Base-by-base conservation (phyloP, 2,888 invertebrate genomes). In the Drosophila picticornis region DNA sequence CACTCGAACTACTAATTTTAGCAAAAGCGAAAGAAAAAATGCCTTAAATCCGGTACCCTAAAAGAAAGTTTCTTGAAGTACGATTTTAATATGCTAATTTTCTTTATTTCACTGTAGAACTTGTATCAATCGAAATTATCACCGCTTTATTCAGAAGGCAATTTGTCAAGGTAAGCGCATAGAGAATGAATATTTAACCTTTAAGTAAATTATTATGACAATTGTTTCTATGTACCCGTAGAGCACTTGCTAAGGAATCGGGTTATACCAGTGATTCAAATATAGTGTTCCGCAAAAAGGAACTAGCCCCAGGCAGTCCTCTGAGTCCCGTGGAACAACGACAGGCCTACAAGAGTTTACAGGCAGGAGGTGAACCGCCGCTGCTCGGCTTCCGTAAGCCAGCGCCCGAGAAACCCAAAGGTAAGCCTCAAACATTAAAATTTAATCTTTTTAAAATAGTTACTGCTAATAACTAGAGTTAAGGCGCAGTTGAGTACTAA, bases 331-430 rank as follows among this genome's bases (percentile, higher is more conserved):
- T 96, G n/a, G 97, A 98, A 91, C 96, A 97, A 84, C 95, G 96
- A 74, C 95, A 96, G 73, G 96, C 96, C 16, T 99, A 99, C 94
- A 96, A 96, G 91, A 96, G 96, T 77, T 95, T 99, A 66, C 99
- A 99, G 92, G 96, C 96, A 69, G 99, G 99, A 0, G 99, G 98
- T 0, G 99, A 99, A 93, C 98, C 99, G 4, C 99, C 99, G 0
- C 94, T 98, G 13, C 95, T 97, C 91, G 99, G 99, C 50, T 96
- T 99, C 91, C 95, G 98, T 52, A 98, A 98, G 91, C 96, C 96
- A 25, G 98, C 97, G 22, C 99, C 99, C 32, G 96, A 97, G 92
- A 95, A 95, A 91, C 96, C 96, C 29, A 96, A 95, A 95, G 96
- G 96, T 96, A 94, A 93, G 94, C 90, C 1, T 3, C 0, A 13